Percentiles rank a stretch among this genome's conserved stretches.
These are phyloP conservation scores for Drosophila biarmipes DNA, from an alignment of 1,140 invertebrate species.

Conservation along the genomic window DNA sequence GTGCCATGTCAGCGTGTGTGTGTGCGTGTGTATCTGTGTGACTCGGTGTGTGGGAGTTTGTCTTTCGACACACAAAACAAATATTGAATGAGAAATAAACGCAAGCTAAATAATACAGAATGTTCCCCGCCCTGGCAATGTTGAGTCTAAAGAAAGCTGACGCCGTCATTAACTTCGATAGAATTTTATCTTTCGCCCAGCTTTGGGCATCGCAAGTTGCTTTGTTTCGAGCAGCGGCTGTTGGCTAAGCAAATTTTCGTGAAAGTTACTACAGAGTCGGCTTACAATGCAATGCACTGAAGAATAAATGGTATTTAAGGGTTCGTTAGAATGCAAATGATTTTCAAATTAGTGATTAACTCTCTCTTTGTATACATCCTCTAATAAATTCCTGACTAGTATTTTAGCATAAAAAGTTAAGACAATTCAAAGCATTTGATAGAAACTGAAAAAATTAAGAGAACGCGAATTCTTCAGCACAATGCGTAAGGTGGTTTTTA, in stretches of 20 bases:
- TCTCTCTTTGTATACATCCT: too few species aligned
- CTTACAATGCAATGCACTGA: neutral
- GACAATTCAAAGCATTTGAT: too few species aligned
- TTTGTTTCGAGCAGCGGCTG: constrained; percentile 8
- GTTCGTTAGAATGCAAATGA: too few species aligned
- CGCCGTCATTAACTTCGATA: constrained; percentile 58
- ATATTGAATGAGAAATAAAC: constrained; percentile 81
- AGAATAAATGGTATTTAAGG: neutral
- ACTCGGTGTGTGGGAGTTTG: constrained; percentile 46
- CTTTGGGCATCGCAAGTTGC: constrained; percentile 16
- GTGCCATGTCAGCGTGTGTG: constrained; percentile 27
- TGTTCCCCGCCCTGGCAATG: constrained; percentile 5
- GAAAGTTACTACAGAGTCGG: constrained; percentile 1
- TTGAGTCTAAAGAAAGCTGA: constrained; percentile 62
- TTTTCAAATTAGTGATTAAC: too few species aligned
- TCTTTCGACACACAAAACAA: constrained; percentile 76
- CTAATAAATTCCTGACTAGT: too few species aligned
- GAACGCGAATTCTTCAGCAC: neutral
- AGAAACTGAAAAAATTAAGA: neutral
- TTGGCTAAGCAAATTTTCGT: constrained; percentile 6
- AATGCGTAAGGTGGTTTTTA: too few species aligned
- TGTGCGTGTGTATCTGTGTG: constrained; percentile 16
- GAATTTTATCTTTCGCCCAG: constrained; percentile 28
- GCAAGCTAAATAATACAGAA: constrained; percentile 64
- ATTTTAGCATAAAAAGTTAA: too few species aligned